phyloP scores from a whole-genome alignment of 2,797 vertebrate species.

The Chaetodon trifasciatus region DNA sequence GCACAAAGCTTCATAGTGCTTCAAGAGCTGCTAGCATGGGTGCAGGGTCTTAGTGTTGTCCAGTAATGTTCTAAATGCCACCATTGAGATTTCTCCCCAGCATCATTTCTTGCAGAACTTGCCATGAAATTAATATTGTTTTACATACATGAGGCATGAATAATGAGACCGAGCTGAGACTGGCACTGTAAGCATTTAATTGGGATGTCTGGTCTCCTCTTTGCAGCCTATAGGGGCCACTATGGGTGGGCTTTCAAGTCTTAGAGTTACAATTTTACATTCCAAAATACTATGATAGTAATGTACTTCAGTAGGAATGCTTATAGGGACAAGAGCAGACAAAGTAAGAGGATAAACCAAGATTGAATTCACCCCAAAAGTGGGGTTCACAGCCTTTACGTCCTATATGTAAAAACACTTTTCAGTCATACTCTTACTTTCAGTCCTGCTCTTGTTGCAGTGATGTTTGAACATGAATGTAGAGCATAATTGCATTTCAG shows the following conservation, averaged over 20 bases:
- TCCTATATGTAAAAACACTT: neutral
- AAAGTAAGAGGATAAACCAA: neutral
- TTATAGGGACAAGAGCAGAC: constrained; percentile 2
- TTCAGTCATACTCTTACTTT: too few relatives aligned
- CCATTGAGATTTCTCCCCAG: neutral
- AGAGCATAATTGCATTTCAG: too few relatives aligned
- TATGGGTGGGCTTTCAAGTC: constrained; percentile 4
- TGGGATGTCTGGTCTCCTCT: neutral
- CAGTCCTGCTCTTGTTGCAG: too few relatives aligned
- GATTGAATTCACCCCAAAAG: constrained; percentile 1
- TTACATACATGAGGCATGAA: neutral
- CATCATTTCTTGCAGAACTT: neutral
- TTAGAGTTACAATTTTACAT: neutral
- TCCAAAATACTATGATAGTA: neutral
- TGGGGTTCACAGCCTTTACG: neutral
- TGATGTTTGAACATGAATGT: too few relatives aligned
- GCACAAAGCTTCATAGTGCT: neutral
- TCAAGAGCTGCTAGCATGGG: neutral
- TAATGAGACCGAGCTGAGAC: neutral
- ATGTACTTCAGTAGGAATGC: constrained; percentile 4
- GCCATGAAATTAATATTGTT: neutral
- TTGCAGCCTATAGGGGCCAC: neutral
- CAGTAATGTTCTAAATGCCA: neutral
- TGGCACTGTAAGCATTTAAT: neutral
- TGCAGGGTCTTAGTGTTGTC: neutral